Evolutionary conservation across 2,888 invertebrate species (phyloP), one percentile per base, ranked within the genome.

Genomic region (Aphelenchoides bicaudatus): DNA sequence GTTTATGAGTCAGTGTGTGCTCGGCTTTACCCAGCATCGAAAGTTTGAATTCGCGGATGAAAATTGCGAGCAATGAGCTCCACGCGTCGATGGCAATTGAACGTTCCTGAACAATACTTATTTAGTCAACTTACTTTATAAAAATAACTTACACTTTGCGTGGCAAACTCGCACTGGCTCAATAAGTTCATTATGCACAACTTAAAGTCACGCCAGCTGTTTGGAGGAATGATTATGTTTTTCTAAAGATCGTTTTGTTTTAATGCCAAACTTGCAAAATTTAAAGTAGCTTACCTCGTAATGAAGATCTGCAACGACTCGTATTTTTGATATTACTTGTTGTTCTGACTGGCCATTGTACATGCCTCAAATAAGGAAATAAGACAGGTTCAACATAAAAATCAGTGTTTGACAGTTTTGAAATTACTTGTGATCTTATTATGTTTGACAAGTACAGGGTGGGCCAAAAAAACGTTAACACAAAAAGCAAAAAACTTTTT

Each of bases 1-100:
- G 43, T n/a, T 43, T 43, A 25, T 43, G 43, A 19, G 25, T n/a
- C 8, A 43, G 23, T 29, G 59, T 52, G 29, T 58, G 16, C 37
- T 25, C 21, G 25, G 25, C 39, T 4, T 31, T 47, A n/a, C 57
- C 71, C 68, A 67, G 69, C 34, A 66, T 68, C 16, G 73, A 73
- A 67, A 74, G 64, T 60, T 75, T 75, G 73, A 75, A 75, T 63
- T 75, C 74, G 51, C 70, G 67, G 37, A 75, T 75, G 43, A 75
- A 72, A 49, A 74, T 68, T 2, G 74, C 71, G 54, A 72, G 64
- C 64, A 75, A 75, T n/a, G 72, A 70, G 61, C 65, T 71, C 75
- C 75, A 75, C 13, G 69, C 66, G 23, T 74, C 73, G 16, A 73
- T 51, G 8, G 71, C 67, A 5, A 63, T 60, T 29, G 67, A 62